phyloP scores from a whole-genome alignment of 2,888 invertebrate species.

The Ennomos erosarius region DNA sequence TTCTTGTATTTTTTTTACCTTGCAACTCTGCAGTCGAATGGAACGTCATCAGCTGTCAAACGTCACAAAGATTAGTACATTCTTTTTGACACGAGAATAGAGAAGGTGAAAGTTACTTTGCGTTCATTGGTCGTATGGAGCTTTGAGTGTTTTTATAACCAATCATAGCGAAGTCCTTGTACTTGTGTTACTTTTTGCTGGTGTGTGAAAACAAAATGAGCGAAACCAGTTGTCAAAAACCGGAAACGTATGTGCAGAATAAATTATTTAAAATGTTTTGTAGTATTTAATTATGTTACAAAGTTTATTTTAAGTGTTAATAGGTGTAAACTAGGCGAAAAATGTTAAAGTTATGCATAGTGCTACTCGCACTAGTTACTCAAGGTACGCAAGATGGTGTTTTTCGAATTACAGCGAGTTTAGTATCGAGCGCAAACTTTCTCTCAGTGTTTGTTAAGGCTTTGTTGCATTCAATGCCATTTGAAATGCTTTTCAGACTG shows the following conservation, averaged over 20 bases:
- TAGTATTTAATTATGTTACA: slow-evolving; percentile 43
- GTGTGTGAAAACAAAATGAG: slow-evolving; percentile 35
- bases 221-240: slow-evolving; percentile 61
- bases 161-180: slow-evolving; percentile 51
- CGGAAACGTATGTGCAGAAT: slow-evolving; percentile 45
- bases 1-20: too few species aligned
- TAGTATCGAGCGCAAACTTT: slow-evolving; percentile 53
- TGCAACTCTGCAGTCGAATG: too few species aligned
- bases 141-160: slow-evolving; percentile 33
- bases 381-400: slow-evolving; percentile 53
- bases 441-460: slow-evolving; percentile 45
- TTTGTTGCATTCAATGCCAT: slow-evolving; percentile 32
- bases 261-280: slow-evolving; percentile 53
- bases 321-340: slow-evolving; percentile 40
- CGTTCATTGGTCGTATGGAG: slow-evolving; percentile 50
- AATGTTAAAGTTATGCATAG: slow-evolving; percentile 62
- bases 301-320: slow-evolving; percentile 44
- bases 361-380: slow-evolving; percentile 55
- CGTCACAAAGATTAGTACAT: neutral
- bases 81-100: slow-evolving; percentile 10
- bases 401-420: slow-evolving; percentile 9
- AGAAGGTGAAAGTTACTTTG: slow-evolving; percentile 64
- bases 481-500: slow-evolving; percentile 60
- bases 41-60: too few species aligned
- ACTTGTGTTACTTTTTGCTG: slow-evolving; percentile 11